A percentile compares a stretch with the other conserved stretches of the same genome.
Conservation (phyloP, 2,888 invertebrate genomes). For the Schizaphis graminum region DNA sequence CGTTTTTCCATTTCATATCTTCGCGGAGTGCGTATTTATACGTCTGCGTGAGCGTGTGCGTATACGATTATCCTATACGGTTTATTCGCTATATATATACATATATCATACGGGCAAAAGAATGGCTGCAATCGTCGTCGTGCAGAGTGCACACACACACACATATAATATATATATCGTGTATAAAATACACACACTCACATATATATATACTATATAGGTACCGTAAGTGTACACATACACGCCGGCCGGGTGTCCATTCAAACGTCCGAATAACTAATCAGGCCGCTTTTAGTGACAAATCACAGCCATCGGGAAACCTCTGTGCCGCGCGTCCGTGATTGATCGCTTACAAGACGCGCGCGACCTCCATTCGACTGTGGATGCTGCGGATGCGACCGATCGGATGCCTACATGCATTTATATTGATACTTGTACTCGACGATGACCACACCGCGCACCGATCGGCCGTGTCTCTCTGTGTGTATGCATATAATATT, state of each 20-base stretch:
- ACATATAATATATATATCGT: not conserved
- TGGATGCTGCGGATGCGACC: not conserved
- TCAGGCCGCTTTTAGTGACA: constrained; percentile 65
- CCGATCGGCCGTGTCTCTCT: not conserved
- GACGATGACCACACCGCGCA: not conserved
- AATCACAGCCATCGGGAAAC: constrained; percentile 60
- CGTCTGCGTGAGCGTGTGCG: not conserved
- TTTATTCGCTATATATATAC: not conserved
- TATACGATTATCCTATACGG: not conserved
- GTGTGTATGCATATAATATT: not conserved
- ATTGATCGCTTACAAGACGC: constrained; percentile 62
- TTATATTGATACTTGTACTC: not conserved
- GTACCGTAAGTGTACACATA: not conserved
- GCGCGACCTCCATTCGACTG: constrained; percentile 56
- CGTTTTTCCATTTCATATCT: not conserved
- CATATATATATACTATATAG: not conserved
- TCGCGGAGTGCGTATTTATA: not conserved
- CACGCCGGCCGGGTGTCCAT: constrained; percentile 60
- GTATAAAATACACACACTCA: not conserved
- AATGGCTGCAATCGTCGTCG: constrained; percentile 17
- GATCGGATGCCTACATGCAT: not conserved
- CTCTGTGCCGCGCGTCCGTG: constrained; percentile 40
- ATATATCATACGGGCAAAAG: not conserved
- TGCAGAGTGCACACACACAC: not conserved
- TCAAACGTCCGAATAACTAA: constrained; percentile 66